These are phyloP conservation scores for Agrochola circellaris DNA, from an alignment of 2,888 invertebrate genomes.

Conservation along the genomic window DNA sequence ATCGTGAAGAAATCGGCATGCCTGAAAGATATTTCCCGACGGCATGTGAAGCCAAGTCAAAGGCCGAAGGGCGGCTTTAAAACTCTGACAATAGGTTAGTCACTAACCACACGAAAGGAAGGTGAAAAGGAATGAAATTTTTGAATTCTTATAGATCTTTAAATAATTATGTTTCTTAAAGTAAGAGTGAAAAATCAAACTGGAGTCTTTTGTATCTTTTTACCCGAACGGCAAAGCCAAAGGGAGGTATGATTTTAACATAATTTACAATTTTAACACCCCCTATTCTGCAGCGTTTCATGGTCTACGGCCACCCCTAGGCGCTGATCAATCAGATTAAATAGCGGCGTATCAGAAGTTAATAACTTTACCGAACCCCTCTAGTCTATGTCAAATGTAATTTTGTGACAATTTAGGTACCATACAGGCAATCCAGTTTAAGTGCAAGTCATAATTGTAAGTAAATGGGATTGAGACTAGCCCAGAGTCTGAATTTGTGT, in stretches of 20 bases:
- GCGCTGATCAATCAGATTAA: slow-evolving; percentile 28
- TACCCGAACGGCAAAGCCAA: not conserved
- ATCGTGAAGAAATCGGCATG: too few species aligned
- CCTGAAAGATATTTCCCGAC: too few species aligned
- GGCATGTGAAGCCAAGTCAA: too few species aligned
- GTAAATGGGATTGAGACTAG: not conserved
- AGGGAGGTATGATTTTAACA: not conserved
- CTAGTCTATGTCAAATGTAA: slow-evolving; percentile 13
- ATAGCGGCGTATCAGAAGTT: slow-evolving; percentile 25
- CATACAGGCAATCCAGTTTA: not conserved
- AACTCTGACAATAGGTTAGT: too few species aligned
- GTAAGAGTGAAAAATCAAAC: not conserved
- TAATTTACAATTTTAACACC: not conserved
- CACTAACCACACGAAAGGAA: too few species aligned
- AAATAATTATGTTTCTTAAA: too few species aligned
- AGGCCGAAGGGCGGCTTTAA: too few species aligned
- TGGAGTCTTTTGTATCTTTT: not conserved
- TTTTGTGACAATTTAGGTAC: slow-evolving; percentile 18
- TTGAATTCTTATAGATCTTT: too few species aligned
- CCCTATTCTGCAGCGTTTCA: not conserved
- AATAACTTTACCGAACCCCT: slow-evolving; percentile 25
- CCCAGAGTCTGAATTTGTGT: not conserved
- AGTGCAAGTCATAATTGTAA: not conserved
- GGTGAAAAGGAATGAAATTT: too few species aligned
- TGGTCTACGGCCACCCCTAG: not conserved